Percentiles rank a stretch among this genome's conserved stretches.
Evolutionary conservation across 2,888 invertebrate genomes (phyloP).

Genomic region (Nomada fabriciana): DNA sequence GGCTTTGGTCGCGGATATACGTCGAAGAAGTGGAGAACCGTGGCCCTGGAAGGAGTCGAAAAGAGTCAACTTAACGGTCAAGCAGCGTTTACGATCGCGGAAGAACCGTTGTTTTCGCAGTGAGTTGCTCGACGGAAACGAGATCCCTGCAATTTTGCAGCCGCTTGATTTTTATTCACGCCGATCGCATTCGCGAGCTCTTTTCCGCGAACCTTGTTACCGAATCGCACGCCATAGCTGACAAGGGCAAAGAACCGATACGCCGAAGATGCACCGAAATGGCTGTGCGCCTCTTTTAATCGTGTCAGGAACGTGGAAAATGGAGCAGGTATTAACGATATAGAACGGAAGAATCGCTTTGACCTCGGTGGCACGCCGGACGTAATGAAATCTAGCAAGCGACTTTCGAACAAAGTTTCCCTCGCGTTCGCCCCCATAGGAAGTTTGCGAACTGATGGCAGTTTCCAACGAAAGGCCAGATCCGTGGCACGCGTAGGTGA

Average conservation of each 20-base stretch:
- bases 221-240: neutral
- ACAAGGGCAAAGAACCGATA: neutral
- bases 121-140: slow-evolving; percentile 41
- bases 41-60: slow-evolving; percentile 24
- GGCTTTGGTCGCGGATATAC: neutral
- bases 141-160: slow-evolving; percentile 41
- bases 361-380: slow-evolving; percentile 4
- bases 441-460: slow-evolving; percentile 42
- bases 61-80: slow-evolving; percentile 68
- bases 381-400: slow-evolving; percentile 38
- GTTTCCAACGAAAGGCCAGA: slow-evolving; percentile 42
- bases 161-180: slow-evolving; percentile 4
- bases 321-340: slow-evolving; percentile 1
- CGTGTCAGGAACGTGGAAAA: neutral
- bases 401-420: slow-evolving; percentile 26
- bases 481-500: neutral
- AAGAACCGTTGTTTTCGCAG: slow-evolving; percentile 66
- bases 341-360: slow-evolving; percentile 14
- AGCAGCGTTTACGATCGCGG: slow-evolving; percentile 62
- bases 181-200: neutral
- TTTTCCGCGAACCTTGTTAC: neutral
- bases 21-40: neutral
- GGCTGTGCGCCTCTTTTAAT: neutral
- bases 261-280: neutral
- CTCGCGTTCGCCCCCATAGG: neutral